Conservation (phyloP, 2,888 invertebrate genomes). For the Graphium colonna region DNA sequence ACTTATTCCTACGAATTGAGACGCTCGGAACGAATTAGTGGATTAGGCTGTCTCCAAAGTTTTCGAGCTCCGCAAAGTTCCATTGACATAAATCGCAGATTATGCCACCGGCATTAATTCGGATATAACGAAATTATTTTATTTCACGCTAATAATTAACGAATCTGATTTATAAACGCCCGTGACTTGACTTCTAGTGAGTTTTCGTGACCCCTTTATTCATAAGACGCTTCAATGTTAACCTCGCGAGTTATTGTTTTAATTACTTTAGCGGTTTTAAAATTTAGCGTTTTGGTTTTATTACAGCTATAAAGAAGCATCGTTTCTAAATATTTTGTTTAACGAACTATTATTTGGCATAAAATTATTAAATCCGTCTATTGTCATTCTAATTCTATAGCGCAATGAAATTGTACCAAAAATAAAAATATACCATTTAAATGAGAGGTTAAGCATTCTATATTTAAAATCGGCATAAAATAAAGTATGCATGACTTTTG, state of each 20-base stretch:
- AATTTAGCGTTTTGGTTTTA: too few species aligned
- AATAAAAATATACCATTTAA: too few species aligned
- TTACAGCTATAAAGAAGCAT: too few species aligned
- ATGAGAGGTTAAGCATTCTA: too few species aligned
- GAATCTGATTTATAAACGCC: constrained; percentile 2
- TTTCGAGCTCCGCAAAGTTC: constrained; percentile 15
- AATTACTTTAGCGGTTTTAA: too few species aligned
- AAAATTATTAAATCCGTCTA: too few species aligned
- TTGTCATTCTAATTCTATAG: too few species aligned
- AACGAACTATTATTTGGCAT: too few species aligned
- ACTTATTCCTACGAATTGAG: constrained; percentile 19
- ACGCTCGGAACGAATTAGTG: constrained; percentile 31
- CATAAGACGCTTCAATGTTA: background rate
- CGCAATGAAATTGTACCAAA: too few species aligned
- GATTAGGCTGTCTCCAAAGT: constrained; percentile 20
- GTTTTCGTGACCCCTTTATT: background rate
- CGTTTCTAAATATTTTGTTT: too few species aligned
- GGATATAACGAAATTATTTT: constrained; percentile 11
- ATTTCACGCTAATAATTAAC: constrained; percentile 8
- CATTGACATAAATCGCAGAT: constrained; percentile 20
- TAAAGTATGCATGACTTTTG: too few species aligned
- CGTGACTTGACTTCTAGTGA: background rate
- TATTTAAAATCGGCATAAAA: too few species aligned
- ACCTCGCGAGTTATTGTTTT: background rate
- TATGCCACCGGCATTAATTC: constrained; percentile 8